Conservation (phyloP, 1,140 invertebrate species). For the Lepidurus couesii region DNA sequence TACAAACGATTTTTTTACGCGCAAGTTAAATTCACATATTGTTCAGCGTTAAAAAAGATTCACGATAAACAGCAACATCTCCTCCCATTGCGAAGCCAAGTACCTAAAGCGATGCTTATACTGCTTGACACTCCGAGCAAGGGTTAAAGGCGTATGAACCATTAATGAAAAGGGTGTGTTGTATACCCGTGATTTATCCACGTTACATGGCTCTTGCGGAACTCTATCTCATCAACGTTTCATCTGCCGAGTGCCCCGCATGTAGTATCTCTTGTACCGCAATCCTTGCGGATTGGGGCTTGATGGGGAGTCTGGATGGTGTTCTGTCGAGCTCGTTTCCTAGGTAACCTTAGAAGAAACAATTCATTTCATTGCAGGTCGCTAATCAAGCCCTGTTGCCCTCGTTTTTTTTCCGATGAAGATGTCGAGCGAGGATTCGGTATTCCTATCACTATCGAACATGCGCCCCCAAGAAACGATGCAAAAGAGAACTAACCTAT, state of each 20-base stretch:
- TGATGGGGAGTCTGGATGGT: conserved; percentile 13
- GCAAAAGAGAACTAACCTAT: too few relatives aligned
- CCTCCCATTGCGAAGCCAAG: too few relatives aligned
- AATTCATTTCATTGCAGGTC: background rate
- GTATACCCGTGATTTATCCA: background rate
- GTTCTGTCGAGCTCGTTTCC: background rate
- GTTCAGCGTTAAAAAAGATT: too few relatives aligned
- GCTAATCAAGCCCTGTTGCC: conserved; percentile 12
- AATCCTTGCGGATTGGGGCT: background rate
- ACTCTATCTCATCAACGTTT: background rate
- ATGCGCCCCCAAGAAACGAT: background rate
- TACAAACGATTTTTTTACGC: background rate
- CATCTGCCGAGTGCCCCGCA: conserved; percentile 3
- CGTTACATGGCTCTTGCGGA: background rate
- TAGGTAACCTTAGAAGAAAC: conserved; percentile 19
- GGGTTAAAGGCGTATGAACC: too few relatives aligned
- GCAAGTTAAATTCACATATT: background rate
- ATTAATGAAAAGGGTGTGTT: background rate
- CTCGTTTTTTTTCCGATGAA: background rate
- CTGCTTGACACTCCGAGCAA: too few relatives aligned
- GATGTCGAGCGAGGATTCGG: background rate
- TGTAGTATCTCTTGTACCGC: background rate
- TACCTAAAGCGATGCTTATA: too few relatives aligned
- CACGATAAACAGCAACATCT: too few relatives aligned
- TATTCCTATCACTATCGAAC: background rate